A percentile compares a stretch with the other conserved stretches of the same genome.
These are phyloP conservation scores for Murina feae DNA, from an alignment of 2,113 vertebrate species.

Conservation along the genomic window DNA sequence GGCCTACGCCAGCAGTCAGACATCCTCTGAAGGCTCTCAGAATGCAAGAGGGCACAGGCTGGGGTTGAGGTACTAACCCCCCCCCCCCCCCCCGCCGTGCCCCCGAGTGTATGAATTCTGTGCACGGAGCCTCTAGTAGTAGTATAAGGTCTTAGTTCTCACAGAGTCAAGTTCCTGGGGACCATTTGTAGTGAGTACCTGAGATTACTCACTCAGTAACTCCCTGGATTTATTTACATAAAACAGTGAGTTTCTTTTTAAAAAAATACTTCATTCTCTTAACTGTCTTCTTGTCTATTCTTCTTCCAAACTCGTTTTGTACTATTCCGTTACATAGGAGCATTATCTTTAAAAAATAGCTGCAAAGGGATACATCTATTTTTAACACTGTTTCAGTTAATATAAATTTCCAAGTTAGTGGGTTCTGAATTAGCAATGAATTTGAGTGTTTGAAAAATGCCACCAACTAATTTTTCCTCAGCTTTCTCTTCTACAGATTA, in stretches of 20 bases:
- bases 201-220: neutral
- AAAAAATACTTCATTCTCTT: neutral
- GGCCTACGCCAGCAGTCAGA: no score
- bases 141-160: neutral
- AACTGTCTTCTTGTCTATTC: neutral
- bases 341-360: neutral
- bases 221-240: neutral
- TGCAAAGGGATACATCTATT: neutral
- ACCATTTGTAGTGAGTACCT: neutral
- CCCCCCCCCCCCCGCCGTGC: no score
- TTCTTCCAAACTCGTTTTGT: conserved; percentile 1
- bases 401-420: neutral
- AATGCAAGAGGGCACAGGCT: no score
- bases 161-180: neutral
- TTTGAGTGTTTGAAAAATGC: neutral
- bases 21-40: no score
- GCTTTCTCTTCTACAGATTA: neutral
- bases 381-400: neutral
- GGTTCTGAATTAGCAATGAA: neutral
- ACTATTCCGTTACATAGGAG: neutral
- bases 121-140: no score
- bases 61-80: no score
- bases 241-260: neutral
- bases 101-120: no score
- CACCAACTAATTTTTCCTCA: neutral